Conservation (phyloP, 1,140 invertebrate genomes). For the Thaumatotibia leucotreta region DNA sequence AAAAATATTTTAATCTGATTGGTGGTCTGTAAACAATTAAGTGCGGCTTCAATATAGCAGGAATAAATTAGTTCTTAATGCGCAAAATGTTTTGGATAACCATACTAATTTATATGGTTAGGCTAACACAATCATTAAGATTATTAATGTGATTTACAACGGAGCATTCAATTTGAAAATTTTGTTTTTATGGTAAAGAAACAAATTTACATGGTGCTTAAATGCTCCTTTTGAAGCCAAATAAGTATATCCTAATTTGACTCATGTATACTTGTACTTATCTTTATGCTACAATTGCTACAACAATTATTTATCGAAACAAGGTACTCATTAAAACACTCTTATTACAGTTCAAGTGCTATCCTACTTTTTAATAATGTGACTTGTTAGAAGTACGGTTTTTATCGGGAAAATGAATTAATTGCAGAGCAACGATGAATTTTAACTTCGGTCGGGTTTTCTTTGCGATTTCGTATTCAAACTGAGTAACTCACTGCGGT, state of each 20-base stretch:
- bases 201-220: too few species aligned
- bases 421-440: slow-evolving; percentile 32
- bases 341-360: not conserved
- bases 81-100: not conserved
- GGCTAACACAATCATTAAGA: not conserved
- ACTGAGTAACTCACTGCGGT: slow-evolving; percentile 29
- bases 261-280: too few species aligned
- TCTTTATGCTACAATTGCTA: too few species aligned
- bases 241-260: too few species aligned
- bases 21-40: slow-evolving; percentile 58
- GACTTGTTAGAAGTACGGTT: slow-evolving; percentile 22
- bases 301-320: not conserved
- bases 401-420: slow-evolving; percentile 26
- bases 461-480: slow-evolving; percentile 41
- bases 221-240: too few species aligned
- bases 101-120: not conserved
- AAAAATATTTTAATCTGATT: slow-evolving; percentile 66
- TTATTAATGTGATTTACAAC: too few species aligned
- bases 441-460: slow-evolving; percentile 30
- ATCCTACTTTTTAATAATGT: slow-evolving; percentile 16
- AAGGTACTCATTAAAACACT: not conserved
- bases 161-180: too few species aligned
- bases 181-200: too few species aligned
- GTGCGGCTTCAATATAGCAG: slow-evolving; percentile 45
- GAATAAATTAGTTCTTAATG: slow-evolving; percentile 9